These are phyloP conservation scores for Harpagifer antarcticus DNA, from an alignment of 2,797 vertebrate genomes.

Conservation along the genomic window DNA sequence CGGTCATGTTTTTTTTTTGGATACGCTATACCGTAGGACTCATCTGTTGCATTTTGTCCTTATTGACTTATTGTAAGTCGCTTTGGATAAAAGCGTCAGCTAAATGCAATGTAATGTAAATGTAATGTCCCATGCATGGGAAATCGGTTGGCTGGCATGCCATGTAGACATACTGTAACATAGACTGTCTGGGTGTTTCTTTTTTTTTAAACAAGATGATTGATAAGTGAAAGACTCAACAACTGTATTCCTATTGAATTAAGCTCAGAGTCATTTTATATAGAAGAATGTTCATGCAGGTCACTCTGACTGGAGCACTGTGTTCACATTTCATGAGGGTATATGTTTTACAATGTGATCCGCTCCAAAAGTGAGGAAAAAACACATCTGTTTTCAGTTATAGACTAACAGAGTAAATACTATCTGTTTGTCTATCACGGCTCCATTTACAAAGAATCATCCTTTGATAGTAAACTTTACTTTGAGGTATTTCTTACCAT, in stretches of 20 bases:
- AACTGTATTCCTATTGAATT: not conserved
- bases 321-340: not conserved
- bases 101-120: too few relatives aligned
- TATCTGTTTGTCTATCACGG: conserved; percentile 11
- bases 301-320: not conserved
- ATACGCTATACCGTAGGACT: not conserved
- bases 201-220: not conserved
- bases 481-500: conserved; percentile 9
- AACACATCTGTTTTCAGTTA: conserved; percentile 49
- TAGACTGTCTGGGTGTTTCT: not conserved
- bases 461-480: conserved; percentile 5
- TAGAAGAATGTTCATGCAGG: not conserved
- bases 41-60: conserved; percentile 42
- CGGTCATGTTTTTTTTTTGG: conserved; percentile 14
- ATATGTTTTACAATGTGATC: not conserved
- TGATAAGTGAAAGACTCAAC: conserved; percentile 1
- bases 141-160: conserved; percentile 10
- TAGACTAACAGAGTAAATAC: conserved; percentile 12
- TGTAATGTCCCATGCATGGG: conserved; percentile 10
- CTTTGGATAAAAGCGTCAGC: too few relatives aligned
- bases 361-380: conserved; percentile 10
- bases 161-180: not conserved
- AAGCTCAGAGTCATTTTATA: not conserved
- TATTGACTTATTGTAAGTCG: too few relatives aligned
- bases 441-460: not conserved